Evolutionary conservation across 2,888 invertebrate species (phyloP), one percentile per base, ranked within the genome.

Genomic region (Lamellibrachia columna): DNA sequence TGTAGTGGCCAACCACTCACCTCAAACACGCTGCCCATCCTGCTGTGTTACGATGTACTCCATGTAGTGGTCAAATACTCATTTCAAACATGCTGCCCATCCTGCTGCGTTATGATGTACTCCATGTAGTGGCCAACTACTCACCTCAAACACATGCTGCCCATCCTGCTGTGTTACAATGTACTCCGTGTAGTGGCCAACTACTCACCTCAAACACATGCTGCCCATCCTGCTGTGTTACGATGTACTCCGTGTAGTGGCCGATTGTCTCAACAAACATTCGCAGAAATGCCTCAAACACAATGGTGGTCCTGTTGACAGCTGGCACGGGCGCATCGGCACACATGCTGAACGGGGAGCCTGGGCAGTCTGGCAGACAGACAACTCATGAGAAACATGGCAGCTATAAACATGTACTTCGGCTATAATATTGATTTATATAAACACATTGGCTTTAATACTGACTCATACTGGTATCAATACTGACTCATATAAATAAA

Each of bases 231-330:
- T 96, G 96, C 93, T 96, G 96, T 0, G 96, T 96, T 95, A 97
- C 95, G 95, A 98, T 96, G 95, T 97, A 97, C 96, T 97, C 96
- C 91, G 97, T 97, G 95, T 98, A 98, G 95, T 98, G 98, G 0
- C 98, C 98, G 93, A 98, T 96, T 8, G 98, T 97, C 95, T 98
- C 98, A 1, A 98, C 98, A 95, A 98, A 98, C 95, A 98, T 97
- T 93, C 98, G 97, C 53, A 98, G 96, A 95, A 98, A 98, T 0
- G 98, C 98, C 95, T 98, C 98, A 0, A 98, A 98, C 28, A 98
- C 97, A 96, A 98, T 97, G 75, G 22, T 75, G 4, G 75, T 75
- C 75, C n/a, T 75, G 22, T 75, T 75, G 75, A 6, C 75, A 6
- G 22, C 75, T 75, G 75, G 75, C 22, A 75, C 22, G 4, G 75